A percentile compares a stretch with the other conserved stretches of the same genome.
phyloP scores from a whole-genome alignment of 2,797 vertebrate species.

The Acestrorhynchus altus region DNA sequence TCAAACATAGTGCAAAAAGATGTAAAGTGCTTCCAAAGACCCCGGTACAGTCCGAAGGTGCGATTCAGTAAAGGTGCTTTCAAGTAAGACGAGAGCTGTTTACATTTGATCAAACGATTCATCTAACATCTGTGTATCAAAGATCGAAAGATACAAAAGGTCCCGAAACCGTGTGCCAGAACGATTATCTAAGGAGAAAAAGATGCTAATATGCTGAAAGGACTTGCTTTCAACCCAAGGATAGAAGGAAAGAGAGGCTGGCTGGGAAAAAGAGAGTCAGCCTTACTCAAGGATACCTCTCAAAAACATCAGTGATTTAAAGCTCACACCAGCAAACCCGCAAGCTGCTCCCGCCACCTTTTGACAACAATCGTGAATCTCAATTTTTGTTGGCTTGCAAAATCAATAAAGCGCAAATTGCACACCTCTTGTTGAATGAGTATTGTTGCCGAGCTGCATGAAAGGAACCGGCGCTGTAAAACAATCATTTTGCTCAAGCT shows the following conservation, averaged over 20 bases:
- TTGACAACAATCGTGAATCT: slow-evolving; percentile 60
- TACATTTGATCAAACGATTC: slow-evolving; percentile 34
- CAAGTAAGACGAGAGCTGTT: slow-evolving; percentile 36
- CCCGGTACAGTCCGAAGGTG: slow-evolving; percentile 55
- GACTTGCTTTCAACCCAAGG: slow-evolving; percentile 37
- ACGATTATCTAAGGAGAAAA: slow-evolving; percentile 57
- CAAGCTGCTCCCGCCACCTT: slow-evolving; percentile 22
- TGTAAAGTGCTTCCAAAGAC: slow-evolving; percentile 58
- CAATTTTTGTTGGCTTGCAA: slow-evolving; percentile 60
- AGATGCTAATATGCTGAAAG: slow-evolving; percentile 63
- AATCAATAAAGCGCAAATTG: slow-evolving; percentile 77
- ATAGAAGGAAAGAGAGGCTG: slow-evolving; percentile 18
- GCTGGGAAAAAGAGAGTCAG: slow-evolving; percentile 18
- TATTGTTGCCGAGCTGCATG: slow-evolving; percentile 46
- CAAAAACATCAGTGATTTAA: slow-evolving; percentile 39
- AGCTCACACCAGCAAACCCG: slow-evolving; percentile 44
- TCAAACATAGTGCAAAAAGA: slow-evolving; percentile 59
- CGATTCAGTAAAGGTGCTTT: slow-evolving; percentile 49
- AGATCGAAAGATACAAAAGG: slow-evolving; percentile 28
- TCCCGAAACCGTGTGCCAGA: slow-evolving; percentile 45
- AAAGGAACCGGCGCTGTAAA: slow-evolving; percentile 61
- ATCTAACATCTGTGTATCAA: slow-evolving; percentile 21
- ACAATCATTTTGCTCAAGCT: slow-evolving; percentile 59
- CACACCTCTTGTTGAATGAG: slow-evolving; percentile 65
- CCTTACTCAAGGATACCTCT: slow-evolving; percentile 48